Percentiles rank a stretch among this genome's conserved stretches.
Conservation (phyloP, 2,888 invertebrate genomes). For the Stenichneumon culpator region DNA sequence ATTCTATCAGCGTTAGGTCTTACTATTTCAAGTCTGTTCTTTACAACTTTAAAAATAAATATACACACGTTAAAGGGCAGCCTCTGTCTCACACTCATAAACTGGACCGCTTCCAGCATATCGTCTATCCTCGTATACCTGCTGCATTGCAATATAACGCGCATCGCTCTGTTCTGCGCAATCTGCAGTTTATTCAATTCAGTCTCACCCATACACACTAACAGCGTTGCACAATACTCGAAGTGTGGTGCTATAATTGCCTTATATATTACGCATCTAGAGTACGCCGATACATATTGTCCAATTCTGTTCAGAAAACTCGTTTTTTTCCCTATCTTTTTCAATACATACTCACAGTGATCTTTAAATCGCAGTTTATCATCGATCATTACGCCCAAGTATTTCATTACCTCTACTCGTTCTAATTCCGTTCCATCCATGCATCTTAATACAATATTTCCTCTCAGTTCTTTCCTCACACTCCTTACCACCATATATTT, state of each 20-base stretch:
- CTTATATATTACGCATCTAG: slow-evolving; percentile 14
- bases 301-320: slow-evolving; percentile 61
- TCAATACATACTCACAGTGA: slow-evolving; percentile 53
- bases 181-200: slow-evolving; percentile 44
- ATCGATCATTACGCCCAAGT: slow-evolving; percentile 61
- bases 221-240: too few relatives aligned
- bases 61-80: too few relatives aligned
- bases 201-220: slow-evolving; percentile 4
- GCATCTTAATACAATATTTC: slow-evolving; percentile 32
- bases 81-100: too few relatives aligned
- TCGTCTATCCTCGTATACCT: too few relatives aligned
- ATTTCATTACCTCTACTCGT: slow-evolving; percentile 51
- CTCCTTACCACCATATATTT: slow-evolving; percentile 61
- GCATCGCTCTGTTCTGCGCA: slow-evolving; percentile 26
- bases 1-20: too few relatives aligned
- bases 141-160: slow-evolving; percentile 10
- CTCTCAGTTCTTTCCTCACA: slow-evolving; percentile 48
- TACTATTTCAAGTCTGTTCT: too few relatives aligned
- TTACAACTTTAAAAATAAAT: too few relatives aligned
- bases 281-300: slow-evolving; percentile 36
- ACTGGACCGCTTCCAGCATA: too few relatives aligned
- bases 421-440: slow-evolving; percentile 45
- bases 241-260: too few relatives aligned
- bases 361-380: slow-evolving; percentile 46
- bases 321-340: slow-evolving; percentile 53